A percentile compares a stretch with the other conserved stretches of the same genome.
phyloP scores from a whole-genome alignment of 1,140 invertebrate species.

The Paraescarpia echinospica region DNA sequence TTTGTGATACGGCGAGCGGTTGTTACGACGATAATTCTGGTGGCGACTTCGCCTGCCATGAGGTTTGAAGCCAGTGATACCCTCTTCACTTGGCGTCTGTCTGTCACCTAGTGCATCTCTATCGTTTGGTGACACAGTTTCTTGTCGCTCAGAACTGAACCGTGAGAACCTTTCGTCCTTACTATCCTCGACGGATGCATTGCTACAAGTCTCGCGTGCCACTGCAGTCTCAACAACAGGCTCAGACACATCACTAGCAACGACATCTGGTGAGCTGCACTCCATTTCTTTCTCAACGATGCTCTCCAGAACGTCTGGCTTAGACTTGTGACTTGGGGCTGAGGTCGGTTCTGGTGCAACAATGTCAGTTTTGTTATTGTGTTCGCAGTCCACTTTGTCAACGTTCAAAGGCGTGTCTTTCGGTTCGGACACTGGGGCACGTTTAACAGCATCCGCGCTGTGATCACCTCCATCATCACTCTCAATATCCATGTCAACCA shows the following conservation, averaged over 20 bases:
- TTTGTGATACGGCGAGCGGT: constrained; percentile 21
- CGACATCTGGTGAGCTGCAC: neutral
- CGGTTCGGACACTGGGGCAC: neutral
- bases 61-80: neutral
- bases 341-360: neutral
- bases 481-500: neutral
- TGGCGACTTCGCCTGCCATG: neutral
- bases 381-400: neutral
- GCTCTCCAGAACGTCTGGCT: neutral
- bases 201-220: neutral
- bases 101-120: neutral
- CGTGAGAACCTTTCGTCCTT: neutral
- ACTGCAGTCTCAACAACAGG: neutral
- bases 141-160: neutral
- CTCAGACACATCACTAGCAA: neutral
- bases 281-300: neutral
- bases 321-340: neutral
- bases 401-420: neutral
- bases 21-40: neutral
- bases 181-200: neutral
- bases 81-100: neutral
- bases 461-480: constrained; percentile 23
- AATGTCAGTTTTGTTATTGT: neutral
- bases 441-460: neutral
- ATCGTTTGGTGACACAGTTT: neutral